Percentiles rank a stretch among this genome's conserved stretches.
Conservation (phyloP, 2,797 vertebrate genomes). For the Heteromormyrus szaboi region DNA sequence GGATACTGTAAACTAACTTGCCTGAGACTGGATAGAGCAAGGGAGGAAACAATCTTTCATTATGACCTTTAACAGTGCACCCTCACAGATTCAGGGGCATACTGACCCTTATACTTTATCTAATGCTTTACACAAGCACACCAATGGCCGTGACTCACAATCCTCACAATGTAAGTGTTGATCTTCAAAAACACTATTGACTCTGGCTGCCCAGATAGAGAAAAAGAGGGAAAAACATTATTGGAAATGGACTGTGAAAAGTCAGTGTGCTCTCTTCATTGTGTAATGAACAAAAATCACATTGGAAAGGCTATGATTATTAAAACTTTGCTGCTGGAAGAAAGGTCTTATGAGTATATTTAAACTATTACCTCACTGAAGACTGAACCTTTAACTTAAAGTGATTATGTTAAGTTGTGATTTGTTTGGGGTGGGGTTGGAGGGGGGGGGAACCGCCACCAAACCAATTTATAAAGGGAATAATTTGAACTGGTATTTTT, state of each 20-base stretch:
- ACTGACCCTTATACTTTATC: neutral
- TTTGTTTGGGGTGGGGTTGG: neutral
- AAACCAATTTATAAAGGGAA: neutral
- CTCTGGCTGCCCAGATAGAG: neutral
- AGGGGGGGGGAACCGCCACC: neutral
- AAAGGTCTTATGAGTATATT: neutral
- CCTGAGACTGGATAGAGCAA: constrained; percentile 61
- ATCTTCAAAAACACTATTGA: neutral
- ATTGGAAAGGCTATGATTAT: neutral
- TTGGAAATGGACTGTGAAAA: neutral
- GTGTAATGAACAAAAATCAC: neutral
- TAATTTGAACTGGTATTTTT: neutral
- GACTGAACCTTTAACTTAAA: neutral
- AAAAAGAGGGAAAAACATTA: neutral
- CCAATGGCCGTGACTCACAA: neutral
- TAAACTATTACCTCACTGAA: neutral
- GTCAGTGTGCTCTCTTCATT: neutral
- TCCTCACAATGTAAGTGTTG: neutral
- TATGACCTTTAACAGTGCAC: constrained; percentile 35
- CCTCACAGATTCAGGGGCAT: constrained; percentile 10
- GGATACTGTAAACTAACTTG: constrained; percentile 62
- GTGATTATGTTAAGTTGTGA: neutral
- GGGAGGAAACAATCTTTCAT: constrained; percentile 57
- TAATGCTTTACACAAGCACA: neutral
- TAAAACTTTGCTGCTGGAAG: neutral